Conservation (phyloP, 2,113 vertebrate species). For the Uria aalge region DNA sequence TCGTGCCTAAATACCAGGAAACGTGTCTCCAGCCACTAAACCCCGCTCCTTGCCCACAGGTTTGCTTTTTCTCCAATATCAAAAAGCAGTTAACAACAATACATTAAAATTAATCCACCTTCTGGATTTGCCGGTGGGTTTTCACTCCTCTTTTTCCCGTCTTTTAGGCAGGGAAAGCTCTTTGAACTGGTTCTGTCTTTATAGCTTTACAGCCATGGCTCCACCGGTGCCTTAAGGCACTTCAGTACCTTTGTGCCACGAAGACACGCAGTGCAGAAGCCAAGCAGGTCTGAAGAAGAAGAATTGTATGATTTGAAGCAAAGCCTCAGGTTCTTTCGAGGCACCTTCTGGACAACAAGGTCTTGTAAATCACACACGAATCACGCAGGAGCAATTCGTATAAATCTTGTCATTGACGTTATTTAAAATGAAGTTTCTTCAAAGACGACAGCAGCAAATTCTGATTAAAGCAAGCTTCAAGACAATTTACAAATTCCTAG, state of each 20-base stretch:
- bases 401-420: background rate
- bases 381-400: background rate
- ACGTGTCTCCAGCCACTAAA: background rate
- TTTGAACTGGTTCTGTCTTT: background rate
- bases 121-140: background rate
- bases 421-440: background rate
- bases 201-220: background rate
- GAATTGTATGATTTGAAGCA: background rate
- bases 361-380: background rate
- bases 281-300: background rate
- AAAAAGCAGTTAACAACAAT: background rate
- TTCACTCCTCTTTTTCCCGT: background rate
- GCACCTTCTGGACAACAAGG: background rate
- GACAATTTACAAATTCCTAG: background rate
- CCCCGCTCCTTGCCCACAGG: background rate
- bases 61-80: background rate
- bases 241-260: background rate
- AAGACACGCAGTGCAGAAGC: fast-evolving
- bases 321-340: background rate
- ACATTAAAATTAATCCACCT: background rate
- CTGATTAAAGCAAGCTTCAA: background rate
- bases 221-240: background rate
- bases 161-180: background rate
- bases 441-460: background rate
- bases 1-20: background rate